A percentile compares a stretch with the other conserved stretches of the same genome.
Conservation (phyloP, 2,797 vertebrate genomes). For the Carcharodon carcharias region DNA sequence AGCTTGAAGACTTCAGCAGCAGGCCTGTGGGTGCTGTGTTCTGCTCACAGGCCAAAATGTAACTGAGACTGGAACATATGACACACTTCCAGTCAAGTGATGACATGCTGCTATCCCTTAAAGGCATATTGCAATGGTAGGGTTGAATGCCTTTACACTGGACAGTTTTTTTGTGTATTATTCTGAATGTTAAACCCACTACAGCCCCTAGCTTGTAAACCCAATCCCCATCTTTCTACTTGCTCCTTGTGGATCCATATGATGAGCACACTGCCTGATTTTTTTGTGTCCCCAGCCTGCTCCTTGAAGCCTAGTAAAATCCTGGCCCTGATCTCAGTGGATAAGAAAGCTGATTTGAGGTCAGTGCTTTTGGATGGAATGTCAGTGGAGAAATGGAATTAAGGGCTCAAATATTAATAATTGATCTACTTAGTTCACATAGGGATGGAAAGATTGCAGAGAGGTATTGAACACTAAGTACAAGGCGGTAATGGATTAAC, state of each 20-base stretch:
- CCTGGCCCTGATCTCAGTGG: background rate
- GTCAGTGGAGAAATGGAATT: background rate
- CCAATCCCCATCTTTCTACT: background rate
- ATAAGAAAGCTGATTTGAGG: background rate
- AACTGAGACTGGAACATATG: no score
- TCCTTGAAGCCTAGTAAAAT: background rate
- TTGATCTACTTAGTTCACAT: background rate
- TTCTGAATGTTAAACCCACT: background rate
- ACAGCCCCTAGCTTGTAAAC: background rate
- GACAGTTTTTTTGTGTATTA: background rate
- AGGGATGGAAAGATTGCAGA: background rate
- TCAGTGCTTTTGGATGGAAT: background rate
- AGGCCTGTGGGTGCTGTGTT: no score
- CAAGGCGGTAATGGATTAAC: background rate
- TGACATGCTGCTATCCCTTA: no score
- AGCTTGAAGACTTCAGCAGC: no score
- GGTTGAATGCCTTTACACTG: background rate
- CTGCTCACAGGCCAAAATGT: no score
- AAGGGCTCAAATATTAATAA: background rate
- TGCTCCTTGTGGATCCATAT: background rate
- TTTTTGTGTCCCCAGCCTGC: background rate
- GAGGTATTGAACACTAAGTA: background rate
- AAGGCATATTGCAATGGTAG: background rate
- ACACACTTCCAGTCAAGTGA: no score
- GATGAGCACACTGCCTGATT: background rate